These are phyloP conservation scores for Macrobrachium nipponense DNA, from an alignment of 1,140 invertebrate genomes.

Conservation along the genomic window DNA sequence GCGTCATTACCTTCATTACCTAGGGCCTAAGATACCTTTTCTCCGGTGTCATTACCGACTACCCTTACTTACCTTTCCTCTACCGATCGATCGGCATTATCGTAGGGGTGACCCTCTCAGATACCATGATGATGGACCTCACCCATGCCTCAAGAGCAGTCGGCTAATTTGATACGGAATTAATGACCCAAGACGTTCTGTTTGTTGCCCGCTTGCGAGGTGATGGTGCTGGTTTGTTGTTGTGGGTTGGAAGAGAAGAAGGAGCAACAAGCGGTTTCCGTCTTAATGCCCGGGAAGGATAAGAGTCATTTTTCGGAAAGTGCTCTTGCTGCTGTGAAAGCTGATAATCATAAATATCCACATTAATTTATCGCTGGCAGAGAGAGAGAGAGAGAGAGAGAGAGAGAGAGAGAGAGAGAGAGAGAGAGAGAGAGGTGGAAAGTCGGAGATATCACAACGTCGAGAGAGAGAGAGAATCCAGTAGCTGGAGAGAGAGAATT, in stretches of 20 bases:
- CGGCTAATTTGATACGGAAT: slow-evolving; percentile 55
- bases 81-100: slow-evolving; percentile 17
- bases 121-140: slow-evolving; percentile 26
- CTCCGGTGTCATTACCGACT: no score
- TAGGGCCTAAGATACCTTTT: no score
- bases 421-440: no score
- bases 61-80: background rate
- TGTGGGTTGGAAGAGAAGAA: background rate
- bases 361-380: slow-evolving; percentile 23
- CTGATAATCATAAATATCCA: slow-evolving; percentile 32
- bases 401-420: no score
- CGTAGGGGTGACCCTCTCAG: slow-evolving; percentile 9
- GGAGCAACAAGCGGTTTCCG: background rate
- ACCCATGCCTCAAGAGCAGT: slow-evolving; percentile 40
- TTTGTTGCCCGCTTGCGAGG: slow-evolving; percentile 46
- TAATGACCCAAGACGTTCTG: slow-evolving; percentile 47
- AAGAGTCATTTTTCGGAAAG: background rate
- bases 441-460: no score
- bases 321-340: slow-evolving; percentile 7
- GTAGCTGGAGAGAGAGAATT: no score
- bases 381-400: background rate
- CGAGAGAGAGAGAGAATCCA: no score
- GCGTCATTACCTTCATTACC: no score
- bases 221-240: no score
- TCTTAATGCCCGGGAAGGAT: background rate